Percentiles rank a stretch among this genome's conserved stretches.
Conservation (phyloP, 1,140 invertebrate genomes). For the Cydia amplana region DNA sequence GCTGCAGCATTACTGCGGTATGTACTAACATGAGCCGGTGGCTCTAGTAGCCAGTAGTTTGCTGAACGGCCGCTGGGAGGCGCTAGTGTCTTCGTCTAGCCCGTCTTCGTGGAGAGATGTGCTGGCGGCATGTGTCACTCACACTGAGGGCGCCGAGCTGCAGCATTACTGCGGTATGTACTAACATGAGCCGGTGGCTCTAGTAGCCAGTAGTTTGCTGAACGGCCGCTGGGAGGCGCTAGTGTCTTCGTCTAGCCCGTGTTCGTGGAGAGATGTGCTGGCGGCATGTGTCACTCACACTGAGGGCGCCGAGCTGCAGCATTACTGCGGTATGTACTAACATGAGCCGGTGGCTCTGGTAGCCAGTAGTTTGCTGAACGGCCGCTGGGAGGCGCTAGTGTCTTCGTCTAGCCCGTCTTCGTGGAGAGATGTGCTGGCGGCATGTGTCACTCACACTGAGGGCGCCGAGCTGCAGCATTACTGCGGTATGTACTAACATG, state of each 20-base stretch:
- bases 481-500: too few relatives aligned
- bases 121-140: slow-evolving; percentile 90
- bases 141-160: slow-evolving; percentile 85
- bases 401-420: slow-evolving; percentile 86
- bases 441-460: slow-evolving; percentile 90
- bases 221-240: slow-evolving; percentile 89
- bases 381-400: slow-evolving; percentile 90
- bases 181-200: slow-evolving; percentile 85
- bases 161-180: slow-evolving; percentile 81
- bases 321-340: slow-evolving; percentile 81
- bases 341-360: slow-evolving; percentile 87
- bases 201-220: slow-evolving; percentile 90
- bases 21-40: too few relatives aligned
- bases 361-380: slow-evolving; percentile 88
- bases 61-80: slow-evolving; percentile 88
- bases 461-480: slow-evolving; percentile 83
- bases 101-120: slow-evolving; percentile 92
- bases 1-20: slow-evolving; percentile 81
- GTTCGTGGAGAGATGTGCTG: slow-evolving; percentile 92
- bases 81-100: slow-evolving; percentile 88
- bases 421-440: slow-evolving; percentile 93
- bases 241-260: slow-evolving; percentile 87
- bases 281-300: slow-evolving; percentile 92
- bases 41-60: slow-evolving; percentile 90
- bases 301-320: slow-evolving; percentile 82